Evolutionary conservation across 1,140 invertebrate species (phyloP), one percentile per base, ranked within the genome.

Genomic region (Pseudomyrmex dendroicus): DNA sequence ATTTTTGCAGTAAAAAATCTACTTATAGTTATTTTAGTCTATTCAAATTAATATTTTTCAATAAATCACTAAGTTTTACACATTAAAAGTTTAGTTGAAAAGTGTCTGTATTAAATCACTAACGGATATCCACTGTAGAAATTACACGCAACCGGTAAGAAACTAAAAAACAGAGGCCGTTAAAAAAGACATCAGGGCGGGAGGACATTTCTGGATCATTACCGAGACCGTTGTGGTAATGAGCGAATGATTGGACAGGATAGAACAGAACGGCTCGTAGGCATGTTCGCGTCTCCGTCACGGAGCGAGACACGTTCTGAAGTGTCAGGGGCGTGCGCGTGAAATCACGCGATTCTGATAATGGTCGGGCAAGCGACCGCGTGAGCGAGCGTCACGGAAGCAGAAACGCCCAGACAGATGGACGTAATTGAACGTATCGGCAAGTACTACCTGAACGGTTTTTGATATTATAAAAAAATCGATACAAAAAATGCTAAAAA

Each of bases 321-420:
- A 63, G 73, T 77, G 73, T 78, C 52, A 59, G 62, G 48, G 78
- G 73, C 84, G 84, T 83, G 62, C 46, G 84, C 84, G 77, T 85
- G 70, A 84, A 87, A 86, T 86, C 84, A 78, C 84, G 78, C 84
- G 68, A 85, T 73, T 76, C 57, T 56, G 57, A 59, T 73, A 63
- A 70, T 57, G 57, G 35, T 13, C 63, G 70, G 44, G 44, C 64
- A 50, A 56, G 54, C 52, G 25, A 17, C 25, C 35, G 35, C 35
- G 35, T 35, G 35, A 35, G 35, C 35, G 5, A 13, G n/a, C 54
- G 25, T 72, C 54, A 70, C 83, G 84, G 84, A 85, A 86, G 70
- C 63, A 54, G 20, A 68, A 67, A 74, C 15, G 57, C 56, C 22
- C 25, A 61, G 61, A 66, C 78, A 85, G 59, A 25, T 83, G 78